Evolutionary conservation across 2,113 vertebrate genomes (phyloP).

Genomic region (Microtus pennsylvanicus): DNA sequence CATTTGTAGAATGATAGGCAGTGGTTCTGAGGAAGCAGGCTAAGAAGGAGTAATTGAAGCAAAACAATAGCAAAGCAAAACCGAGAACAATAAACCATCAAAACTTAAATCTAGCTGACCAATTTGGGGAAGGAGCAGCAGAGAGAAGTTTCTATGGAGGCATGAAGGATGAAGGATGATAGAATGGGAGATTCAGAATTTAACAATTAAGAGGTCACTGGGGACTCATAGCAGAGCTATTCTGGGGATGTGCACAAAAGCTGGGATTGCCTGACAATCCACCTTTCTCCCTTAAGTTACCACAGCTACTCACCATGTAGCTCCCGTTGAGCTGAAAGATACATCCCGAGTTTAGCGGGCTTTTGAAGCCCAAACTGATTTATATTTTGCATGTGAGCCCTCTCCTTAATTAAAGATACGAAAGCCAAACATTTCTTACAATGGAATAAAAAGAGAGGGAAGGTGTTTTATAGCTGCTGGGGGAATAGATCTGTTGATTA

Average conservation of each 20-base stretch:
- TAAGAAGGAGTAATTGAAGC: not conserved
- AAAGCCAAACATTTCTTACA: constrained; percentile 45
- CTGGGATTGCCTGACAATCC: not conserved
- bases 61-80: not conserved
- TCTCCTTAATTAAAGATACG: constrained; percentile 64
- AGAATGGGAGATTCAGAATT: not conserved
- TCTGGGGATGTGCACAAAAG: not conserved
- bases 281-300: not conserved
- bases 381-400: not conserved
- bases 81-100: not conserved
- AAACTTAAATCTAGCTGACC: not conserved
- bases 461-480: constrained; percentile 13
- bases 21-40: too few relatives aligned
- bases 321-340: not conserved
- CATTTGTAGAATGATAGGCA: too few relatives aligned
- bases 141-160: not conserved
- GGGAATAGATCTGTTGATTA: constrained; percentile 54
- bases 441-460: not conserved
- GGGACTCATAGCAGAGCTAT: not conserved
- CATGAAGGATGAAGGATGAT: not conserved
- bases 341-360: accelerated
- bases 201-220: not conserved
- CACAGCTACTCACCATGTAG: accelerated
- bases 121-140: not conserved
- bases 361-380: constrained; percentile 1